phyloP scores from a whole-genome alignment of 2,797 vertebrate species.

The Lindbergichthys nudifrons region DNA sequence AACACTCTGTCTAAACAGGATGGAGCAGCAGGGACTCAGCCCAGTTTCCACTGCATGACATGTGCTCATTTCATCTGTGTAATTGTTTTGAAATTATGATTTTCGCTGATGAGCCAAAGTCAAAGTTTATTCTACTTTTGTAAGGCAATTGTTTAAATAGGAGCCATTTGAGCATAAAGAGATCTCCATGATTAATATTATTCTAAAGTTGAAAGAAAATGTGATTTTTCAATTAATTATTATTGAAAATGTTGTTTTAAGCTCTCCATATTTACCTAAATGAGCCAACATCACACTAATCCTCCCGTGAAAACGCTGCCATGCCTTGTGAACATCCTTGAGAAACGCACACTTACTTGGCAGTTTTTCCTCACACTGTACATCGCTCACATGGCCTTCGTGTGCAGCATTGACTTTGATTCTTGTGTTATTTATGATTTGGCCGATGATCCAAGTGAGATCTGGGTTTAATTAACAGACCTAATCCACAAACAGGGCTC shows the following conservation, averaged over 20 bases:
- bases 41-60: slow-evolving; percentile 58
- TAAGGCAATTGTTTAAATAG: not conserved
- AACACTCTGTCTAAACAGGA: slow-evolving; percentile 71
- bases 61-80: slow-evolving; percentile 47
- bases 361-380: slow-evolving; percentile 26
- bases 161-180: not conserved
- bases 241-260: slow-evolving; percentile 1
- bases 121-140: not conserved
- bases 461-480: slow-evolving; percentile 71
- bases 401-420: slow-evolving; percentile 65
- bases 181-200: not conserved
- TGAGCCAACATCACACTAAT: slow-evolving; percentile 11
- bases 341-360: slow-evolving; percentile 47
- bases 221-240: not conserved
- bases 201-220: not conserved
- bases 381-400: slow-evolving; percentile 54
- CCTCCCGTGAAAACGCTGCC: slow-evolving; percentile 11
- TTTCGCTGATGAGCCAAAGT: slow-evolving; percentile 21
- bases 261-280: slow-evolving; percentile 9
- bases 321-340: slow-evolving; percentile 48
- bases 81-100: slow-evolving; percentile 33
- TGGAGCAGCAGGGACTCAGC: slow-evolving; percentile 44
- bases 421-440: slow-evolving; percentile 72
- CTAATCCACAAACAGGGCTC: slow-evolving; percentile 61
- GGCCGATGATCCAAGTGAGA: slow-evolving; percentile 43